These are phyloP conservation scores for Psammodynastes pulverulentus DNA, from an alignment of 2,113 vertebrate species.

Conservation along the genomic window DNA sequence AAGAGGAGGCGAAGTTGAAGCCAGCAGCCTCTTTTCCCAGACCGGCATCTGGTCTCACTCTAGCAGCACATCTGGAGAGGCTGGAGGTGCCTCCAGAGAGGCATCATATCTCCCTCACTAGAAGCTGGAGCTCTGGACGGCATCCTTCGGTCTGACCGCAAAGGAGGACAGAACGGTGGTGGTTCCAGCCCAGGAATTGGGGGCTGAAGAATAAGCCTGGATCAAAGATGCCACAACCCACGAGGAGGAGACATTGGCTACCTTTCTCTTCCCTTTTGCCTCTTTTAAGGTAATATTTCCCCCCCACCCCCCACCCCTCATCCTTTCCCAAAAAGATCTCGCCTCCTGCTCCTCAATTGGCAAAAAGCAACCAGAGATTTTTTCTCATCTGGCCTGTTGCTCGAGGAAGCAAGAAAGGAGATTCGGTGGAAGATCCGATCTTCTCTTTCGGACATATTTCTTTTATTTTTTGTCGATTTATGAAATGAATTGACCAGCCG, in stretches of 20 bases:
- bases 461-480: not conserved
- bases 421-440: not conserved
- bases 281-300: not conserved
- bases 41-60: not conserved
- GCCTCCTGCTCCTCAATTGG: not conserved
- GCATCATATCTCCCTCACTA: not conserved
- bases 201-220: not conserved
- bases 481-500: rapidly evolving
- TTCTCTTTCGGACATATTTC: not conserved
- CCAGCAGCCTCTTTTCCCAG: not conserved
- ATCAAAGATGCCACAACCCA: not conserved
- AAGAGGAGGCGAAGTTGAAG: not conserved
- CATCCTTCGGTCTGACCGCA: not conserved
- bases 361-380: not conserved
- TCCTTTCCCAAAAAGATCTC: no score
- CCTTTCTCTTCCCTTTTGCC: not conserved
- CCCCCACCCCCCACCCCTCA: not conserved
- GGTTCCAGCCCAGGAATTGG: not conserved
- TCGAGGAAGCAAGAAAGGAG: not conserved
- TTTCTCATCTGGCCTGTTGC: not conserved
- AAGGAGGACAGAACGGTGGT: rapidly evolving
- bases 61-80: not conserved
- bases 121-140: not conserved
- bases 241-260: not conserved
- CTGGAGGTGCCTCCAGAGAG: not conserved